A percentile compares a stretch with the other conserved stretches of the same genome.
Evolutionary conservation across 2,797 vertebrate genomes (phyloP).

Genomic region (Poeciliopsis turneri): DNA sequence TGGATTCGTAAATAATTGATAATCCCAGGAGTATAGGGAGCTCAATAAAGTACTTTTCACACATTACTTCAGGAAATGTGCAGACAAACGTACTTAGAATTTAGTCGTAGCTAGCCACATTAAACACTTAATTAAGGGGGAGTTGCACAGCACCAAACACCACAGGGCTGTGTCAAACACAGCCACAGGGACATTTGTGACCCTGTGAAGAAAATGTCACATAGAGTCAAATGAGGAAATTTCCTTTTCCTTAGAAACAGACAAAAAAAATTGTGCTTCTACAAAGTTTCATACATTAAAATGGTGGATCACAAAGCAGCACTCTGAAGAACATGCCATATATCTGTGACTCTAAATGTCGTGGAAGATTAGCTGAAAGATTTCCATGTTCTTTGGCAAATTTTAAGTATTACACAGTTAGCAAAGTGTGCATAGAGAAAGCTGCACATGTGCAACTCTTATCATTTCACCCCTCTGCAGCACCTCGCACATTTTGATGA

Average conservation of each 20-base stretch:
- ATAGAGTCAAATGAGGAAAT: not conserved
- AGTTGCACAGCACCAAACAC: not conserved
- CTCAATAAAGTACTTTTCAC: not conserved
- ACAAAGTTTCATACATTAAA: not conserved
- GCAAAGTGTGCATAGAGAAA: no score
- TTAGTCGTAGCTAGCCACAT: not conserved
- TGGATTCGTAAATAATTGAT: not conserved
- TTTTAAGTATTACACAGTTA: not conserved
- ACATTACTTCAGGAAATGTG: not conserved
- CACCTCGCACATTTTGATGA: not conserved
- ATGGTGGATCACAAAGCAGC: not conserved
- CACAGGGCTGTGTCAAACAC: no score
- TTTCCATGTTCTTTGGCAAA: not conserved
- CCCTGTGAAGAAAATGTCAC: not conserved
- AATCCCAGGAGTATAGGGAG: not conserved
- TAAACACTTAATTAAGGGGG: not conserved
- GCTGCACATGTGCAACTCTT: not conserved
- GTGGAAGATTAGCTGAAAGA: not conserved
- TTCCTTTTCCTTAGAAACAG: not conserved
- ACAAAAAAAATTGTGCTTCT: not conserved
- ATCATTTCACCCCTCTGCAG: not conserved
- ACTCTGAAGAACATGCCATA: not conserved
- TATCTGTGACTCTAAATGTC: not conserved
- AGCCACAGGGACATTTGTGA: not conserved
- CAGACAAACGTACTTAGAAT: not conserved